phyloP scores from a whole-genome alignment of 35 echinoderm and acorn worm genomes.

The Stichopus chloronotus region DNA sequence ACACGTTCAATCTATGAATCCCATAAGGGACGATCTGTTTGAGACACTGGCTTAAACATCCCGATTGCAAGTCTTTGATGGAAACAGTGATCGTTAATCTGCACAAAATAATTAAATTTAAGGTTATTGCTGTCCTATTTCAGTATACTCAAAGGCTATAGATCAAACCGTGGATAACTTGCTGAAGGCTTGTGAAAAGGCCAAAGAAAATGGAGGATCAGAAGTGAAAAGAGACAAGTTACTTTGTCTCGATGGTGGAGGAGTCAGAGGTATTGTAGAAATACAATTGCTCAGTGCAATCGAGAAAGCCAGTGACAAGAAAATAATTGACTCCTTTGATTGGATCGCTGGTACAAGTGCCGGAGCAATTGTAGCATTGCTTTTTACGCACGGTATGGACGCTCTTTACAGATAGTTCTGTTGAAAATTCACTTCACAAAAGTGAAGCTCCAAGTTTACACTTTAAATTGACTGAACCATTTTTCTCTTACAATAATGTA shows the following conservation, averaged over 20 bases:
- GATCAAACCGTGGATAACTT: background rate
- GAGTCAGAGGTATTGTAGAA: conserved; percentile 24
- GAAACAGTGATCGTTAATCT: no score
- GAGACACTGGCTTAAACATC: no score
- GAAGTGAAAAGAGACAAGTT: background rate
- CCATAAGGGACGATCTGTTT: no score
- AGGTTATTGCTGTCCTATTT: background rate
- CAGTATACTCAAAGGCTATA: background rate
- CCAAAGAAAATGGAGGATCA: background rate
- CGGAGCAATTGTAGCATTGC: conserved; percentile 11
- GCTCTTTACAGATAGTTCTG: no score
- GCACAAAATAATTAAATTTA: no score
- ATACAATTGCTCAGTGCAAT: conserved; percentile 45
- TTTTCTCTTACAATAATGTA: no score
- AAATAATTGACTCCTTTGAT: conserved; percentile 34
- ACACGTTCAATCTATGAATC: no score
- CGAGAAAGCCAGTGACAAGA: conserved; percentile 13
- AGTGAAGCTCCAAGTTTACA: no score
- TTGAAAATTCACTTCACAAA: no score
- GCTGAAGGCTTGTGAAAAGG: background rate
- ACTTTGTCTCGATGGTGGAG: conserved; percentile 53
- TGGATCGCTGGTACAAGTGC: conserved; percentile 48
- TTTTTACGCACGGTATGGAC: conserved; percentile 25
- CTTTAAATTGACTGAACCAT: no score
- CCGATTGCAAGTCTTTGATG: no score